A percentile compares a stretch with the other conserved stretches of the same genome.
These are phyloP conservation scores for Crax fasciolata DNA, from an alignment of 2,797 vertebrate genomes.

Conservation along the genomic window DNA sequence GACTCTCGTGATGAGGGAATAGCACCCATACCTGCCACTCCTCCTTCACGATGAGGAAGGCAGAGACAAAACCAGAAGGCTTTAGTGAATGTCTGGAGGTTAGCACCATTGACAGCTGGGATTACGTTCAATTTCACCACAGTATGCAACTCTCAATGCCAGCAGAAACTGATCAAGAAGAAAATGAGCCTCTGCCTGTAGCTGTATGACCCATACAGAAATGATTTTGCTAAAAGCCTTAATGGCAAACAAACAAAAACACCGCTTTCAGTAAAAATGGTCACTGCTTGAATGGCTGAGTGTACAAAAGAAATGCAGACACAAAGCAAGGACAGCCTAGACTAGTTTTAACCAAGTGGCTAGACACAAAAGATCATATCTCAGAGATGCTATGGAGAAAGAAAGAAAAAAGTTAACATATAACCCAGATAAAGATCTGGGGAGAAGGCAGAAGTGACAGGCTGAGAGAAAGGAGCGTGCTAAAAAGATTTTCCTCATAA, in stretches of 20 bases:
- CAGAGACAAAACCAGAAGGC: neutral
- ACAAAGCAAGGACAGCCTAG: neutral
- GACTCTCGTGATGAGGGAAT: neutral
- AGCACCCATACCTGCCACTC: neutral
- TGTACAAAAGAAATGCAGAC: conserved; percentile 32
- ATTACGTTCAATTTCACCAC: neutral
- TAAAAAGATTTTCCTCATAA: conserved; percentile 15
- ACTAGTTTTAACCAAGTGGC: conserved; percentile 38
- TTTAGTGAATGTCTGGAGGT: neutral
- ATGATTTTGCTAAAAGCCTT: neutral
- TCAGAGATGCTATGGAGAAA: conserved; percentile 14
- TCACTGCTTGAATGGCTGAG: neutral
- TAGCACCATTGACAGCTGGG: neutral
- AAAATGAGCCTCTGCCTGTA: neutral
- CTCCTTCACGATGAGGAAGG: neutral
- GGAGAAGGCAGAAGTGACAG: conserved; percentile 32
- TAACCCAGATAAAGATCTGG: conserved; percentile 55
- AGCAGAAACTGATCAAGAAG: neutral
- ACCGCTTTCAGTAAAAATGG: neutral
- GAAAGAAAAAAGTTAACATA: conserved; percentile 66
- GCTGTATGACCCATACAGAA: neutral
- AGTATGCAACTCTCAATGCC: neutral
- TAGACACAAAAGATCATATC: conserved; percentile 61
- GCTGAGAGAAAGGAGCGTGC: conserved; percentile 15
- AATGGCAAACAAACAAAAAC: neutral